Evolutionary conservation across 2,888 invertebrate genomes (phyloP).

Genomic region (Polia nebulosa): DNA sequence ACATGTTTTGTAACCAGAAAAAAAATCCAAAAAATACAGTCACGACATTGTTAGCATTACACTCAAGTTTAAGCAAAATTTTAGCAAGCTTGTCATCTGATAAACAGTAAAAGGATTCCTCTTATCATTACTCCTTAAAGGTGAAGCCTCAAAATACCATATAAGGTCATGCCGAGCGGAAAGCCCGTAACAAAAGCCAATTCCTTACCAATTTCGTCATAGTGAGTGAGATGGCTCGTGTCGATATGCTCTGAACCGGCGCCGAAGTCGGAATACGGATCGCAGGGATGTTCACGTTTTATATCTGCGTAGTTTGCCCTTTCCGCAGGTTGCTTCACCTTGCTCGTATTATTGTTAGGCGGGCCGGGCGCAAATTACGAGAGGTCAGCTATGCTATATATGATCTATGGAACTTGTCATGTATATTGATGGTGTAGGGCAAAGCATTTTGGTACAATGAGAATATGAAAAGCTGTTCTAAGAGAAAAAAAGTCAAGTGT

Average conservation of each 20-base stretch:
- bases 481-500: not conserved
- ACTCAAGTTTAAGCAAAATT: constrained; percentile 10
- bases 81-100: constrained; percentile 35
- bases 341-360: constrained; percentile 85
- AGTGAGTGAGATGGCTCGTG: constrained; percentile 70
- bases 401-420: constrained; percentile 60
- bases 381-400: constrained; percentile 62
- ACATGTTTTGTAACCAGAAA: not conserved
- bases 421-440: constrained; percentile 42
- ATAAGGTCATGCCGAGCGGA: constrained; percentile 49
- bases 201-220: constrained; percentile 85
- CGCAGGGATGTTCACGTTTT: constrained; percentile 86
- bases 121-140: constrained; percentile 50
- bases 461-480: not conserved
- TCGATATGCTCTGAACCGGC: constrained; percentile 74
- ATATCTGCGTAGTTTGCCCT: constrained; percentile 87
- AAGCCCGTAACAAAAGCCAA: constrained; percentile 54
- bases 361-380: constrained; percentile 73
- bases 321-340: constrained; percentile 87
- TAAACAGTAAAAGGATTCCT: constrained; percentile 42
- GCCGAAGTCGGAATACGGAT: constrained; percentile 79
- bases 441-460: constrained; percentile 19
- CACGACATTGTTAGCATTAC: constrained; percentile 6
- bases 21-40: not conserved
- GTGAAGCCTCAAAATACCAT: constrained; percentile 47